Conservation (phyloP, 2,113 vertebrate genomes). For the Smithornis capensis region DNA sequence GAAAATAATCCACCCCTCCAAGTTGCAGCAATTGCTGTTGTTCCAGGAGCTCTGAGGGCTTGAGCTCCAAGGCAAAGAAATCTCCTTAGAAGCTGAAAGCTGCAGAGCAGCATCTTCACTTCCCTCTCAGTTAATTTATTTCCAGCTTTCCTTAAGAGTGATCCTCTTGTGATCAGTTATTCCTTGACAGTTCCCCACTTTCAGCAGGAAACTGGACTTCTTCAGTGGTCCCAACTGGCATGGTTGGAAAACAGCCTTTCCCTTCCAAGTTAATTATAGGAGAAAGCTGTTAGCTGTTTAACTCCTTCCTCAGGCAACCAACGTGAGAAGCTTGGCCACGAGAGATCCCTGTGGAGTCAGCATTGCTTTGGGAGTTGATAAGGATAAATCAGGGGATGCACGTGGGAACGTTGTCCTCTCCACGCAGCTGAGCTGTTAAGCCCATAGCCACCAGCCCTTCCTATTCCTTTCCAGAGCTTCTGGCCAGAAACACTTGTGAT, state of each 20-base stretch:
- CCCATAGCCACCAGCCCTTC: not conserved
- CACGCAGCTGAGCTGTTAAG: not conserved
- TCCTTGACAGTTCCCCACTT: not conserved
- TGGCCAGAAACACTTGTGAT: not conserved
- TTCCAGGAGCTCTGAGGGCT: not conserved
- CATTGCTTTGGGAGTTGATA: not conserved
- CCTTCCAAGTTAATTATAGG: not conserved
- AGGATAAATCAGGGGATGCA: not conserved
- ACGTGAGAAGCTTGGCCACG: not conserved
- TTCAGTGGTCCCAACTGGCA: not conserved
- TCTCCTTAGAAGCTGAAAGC: not conserved
- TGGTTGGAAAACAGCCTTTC: not conserved
- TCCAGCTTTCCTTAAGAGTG: not conserved
- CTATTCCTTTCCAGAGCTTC: not conserved
- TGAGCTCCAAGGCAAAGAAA: not conserved
- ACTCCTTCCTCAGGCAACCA: not conserved
- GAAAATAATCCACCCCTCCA: not conserved
- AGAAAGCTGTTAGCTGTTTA: not conserved
- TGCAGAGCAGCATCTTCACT: not conserved
- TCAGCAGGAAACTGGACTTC: not conserved
- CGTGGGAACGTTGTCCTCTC: fast-evolving
- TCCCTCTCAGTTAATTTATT: not conserved
- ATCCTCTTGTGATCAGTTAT: not conserved
- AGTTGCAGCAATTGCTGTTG: not conserved
- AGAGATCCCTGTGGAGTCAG: not conserved